These are phyloP conservation scores for Aporophyla nigra DNA, from an alignment of 2,888 invertebrate genomes.

Conservation along the genomic window DNA sequence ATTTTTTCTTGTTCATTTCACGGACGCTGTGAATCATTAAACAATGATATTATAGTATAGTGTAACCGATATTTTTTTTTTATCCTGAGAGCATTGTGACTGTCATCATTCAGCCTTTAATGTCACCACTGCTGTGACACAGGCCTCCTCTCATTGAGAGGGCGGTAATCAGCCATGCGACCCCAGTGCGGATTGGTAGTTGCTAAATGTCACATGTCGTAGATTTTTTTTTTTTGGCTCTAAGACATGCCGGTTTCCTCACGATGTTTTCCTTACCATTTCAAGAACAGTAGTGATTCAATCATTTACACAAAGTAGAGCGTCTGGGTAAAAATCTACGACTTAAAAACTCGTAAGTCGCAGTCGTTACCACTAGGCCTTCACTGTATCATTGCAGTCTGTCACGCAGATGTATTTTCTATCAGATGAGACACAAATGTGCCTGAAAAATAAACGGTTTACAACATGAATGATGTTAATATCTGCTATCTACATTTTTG, in stretches of 20 bases:
- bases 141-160: not conserved
- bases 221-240: not conserved
- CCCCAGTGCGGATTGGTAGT: not conserved
- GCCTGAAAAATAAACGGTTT: constrained; percentile 35
- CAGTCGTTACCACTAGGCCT: not conserved
- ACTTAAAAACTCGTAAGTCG: too few relatives aligned
- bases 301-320: not conserved
- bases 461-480: constrained; percentile 48
- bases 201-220: not conserved
- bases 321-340: not conserved
- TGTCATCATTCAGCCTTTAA: not conserved
- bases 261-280: not conserved
- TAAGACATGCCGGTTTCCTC: not conserved
- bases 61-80: constrained; percentile 10
- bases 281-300: not conserved
- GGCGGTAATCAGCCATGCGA: not conserved
- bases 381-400: constrained; percentile 9
- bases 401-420: constrained; percentile 14
- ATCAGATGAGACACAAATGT: constrained; percentile 19
- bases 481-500: constrained; percentile 39
- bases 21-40: constrained; percentile 45
- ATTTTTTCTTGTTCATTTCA: constrained; percentile 44
- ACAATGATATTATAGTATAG: constrained; percentile 9
- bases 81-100: not conserved
- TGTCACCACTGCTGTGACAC: not conserved